Evolutionary conservation across 2,797 vertebrate species (phyloP), one percentile per base, ranked within the genome.

Genomic region (Syngnathus acus): DNA sequence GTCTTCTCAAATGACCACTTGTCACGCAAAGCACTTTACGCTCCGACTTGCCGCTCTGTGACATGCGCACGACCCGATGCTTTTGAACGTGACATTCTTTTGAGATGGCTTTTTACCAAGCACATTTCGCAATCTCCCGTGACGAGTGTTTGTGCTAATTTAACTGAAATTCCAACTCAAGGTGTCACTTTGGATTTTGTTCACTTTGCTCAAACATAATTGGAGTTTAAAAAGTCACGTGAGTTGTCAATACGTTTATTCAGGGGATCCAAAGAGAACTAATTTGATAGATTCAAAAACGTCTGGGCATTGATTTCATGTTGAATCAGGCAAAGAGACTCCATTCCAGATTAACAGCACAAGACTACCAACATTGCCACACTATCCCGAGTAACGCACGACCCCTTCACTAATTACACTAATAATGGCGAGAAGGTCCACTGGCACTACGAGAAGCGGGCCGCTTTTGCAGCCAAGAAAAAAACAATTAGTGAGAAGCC

Each of bases 401-500:
- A 75, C 77, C 82, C 40, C 51, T 68, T 72, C 78, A 77, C 80
- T 68, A 75, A 73, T 82, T 72, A 80, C 65, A 72, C 69, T 58
- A 57, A 51, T 77, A 62, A 62, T 67, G 74, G 38, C 71, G 59
- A 72, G 78, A 77, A 79, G 53, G 75, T 78, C 80, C 68, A 62
- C 76, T 77, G 81, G 73, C 82, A 14, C 9, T 42, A 39, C 13
- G 17, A 14, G 59, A 86, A 82, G 78, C 81, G 76, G 77, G 65
- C 68, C 80, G 75, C 80, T 71, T 71, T 76, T 68, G 74, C 85
- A 80, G 87, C 81, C 81, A 72, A 82, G 81, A 38, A 65, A 42
- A 88, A 91, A 91, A 92, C 89, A 91, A 91, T 92, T 91, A 91
- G 82, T 87, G 82, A 67, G 81, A 71, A 82, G 76, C 73, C 68